phyloP scores from a whole-genome alignment of 2,888 invertebrate species.

The Pterobdella sp. region DNA sequence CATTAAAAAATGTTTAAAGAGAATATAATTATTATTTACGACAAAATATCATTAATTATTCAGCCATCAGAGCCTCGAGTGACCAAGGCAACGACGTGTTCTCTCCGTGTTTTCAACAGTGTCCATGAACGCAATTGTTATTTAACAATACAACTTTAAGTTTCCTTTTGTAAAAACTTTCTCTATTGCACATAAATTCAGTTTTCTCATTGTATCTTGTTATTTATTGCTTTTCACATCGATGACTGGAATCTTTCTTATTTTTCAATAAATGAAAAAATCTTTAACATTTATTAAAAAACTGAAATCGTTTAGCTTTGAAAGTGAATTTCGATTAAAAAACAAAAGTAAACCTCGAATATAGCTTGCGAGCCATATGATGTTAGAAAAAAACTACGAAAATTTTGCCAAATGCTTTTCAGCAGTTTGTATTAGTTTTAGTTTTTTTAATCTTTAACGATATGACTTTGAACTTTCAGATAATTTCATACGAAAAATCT shows the following conservation, averaged over 20 bases:
- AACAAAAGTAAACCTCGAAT: neutral
- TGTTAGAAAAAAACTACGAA: neutral
- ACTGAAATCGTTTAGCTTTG: neutral
- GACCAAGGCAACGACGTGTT: neutral
- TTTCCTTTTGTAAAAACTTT: neutral
- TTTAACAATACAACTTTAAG: too few species aligned
- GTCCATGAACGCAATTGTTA: neutral
- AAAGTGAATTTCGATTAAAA: neutral
- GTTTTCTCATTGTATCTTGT: neutral
- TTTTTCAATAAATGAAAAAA: too few species aligned
- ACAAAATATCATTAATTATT: too few species aligned
- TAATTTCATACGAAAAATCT: neutral
- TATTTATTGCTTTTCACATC: too few species aligned
- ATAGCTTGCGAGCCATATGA: neutral
- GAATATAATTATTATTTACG: too few species aligned
- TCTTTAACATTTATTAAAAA: too few species aligned
- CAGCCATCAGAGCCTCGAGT: neutral
- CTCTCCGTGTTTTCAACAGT: slow-evolving; percentile 9
- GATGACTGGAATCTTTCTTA: too few species aligned
- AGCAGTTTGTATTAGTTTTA: neutral
- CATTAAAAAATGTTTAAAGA: too few species aligned
- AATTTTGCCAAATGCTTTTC: neutral
- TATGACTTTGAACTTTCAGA: too few species aligned
- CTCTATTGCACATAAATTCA: neutral
- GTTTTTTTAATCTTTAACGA: too few species aligned